Percentiles rank a stretch among this genome's conserved stretches.
Evolutionary conservation across 1,140 invertebrate species (phyloP).

Genomic region (Eupristina koningsbergeri): DNA sequence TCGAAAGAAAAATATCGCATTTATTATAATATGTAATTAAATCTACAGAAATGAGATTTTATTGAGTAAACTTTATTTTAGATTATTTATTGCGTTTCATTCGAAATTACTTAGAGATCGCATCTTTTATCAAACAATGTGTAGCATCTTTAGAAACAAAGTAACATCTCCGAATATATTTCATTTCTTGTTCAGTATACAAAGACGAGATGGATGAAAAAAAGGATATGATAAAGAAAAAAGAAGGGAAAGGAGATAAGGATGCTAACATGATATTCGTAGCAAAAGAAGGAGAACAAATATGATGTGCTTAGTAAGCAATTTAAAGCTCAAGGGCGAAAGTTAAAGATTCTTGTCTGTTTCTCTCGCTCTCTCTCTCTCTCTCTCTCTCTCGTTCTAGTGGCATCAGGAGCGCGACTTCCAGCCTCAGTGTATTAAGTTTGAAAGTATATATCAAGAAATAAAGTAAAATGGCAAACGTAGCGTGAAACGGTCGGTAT

Average conservation of each 20-base stretch:
- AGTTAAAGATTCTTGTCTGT: conserved; percentile 35
- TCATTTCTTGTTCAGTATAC: background rate
- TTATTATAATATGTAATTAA: too few relatives aligned
- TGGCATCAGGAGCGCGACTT: background rate
- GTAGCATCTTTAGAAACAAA: conserved; percentile 38
- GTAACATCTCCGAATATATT: conserved; percentile 31
- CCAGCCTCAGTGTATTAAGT: conserved; percentile 56
- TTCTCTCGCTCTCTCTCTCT: too few relatives aligned
- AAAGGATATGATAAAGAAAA: background rate
- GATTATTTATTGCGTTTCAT: too few relatives aligned
- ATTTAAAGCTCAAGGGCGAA: conserved; percentile 48
- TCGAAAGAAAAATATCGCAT: too few relatives aligned
- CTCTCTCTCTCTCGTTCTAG: background rate
- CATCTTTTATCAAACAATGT: conserved; percentile 31
- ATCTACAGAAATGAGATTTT: too few relatives aligned
- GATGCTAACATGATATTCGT: background rate
- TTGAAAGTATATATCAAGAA: conserved; percentile 64
- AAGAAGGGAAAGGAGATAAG: background rate
- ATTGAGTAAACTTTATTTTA: too few relatives aligned
- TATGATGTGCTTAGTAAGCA: conserved; percentile 48
- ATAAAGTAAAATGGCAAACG: conserved; percentile 69
- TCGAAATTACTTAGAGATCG: too few relatives aligned
- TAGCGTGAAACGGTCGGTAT: conserved; percentile 63
- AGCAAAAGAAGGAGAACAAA: conserved; percentile 19
- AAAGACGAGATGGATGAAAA: background rate